Evolutionary conservation across 2,113 vertebrate genomes (phyloP).

Genomic region (Hippopotamus amphibius): DNA sequence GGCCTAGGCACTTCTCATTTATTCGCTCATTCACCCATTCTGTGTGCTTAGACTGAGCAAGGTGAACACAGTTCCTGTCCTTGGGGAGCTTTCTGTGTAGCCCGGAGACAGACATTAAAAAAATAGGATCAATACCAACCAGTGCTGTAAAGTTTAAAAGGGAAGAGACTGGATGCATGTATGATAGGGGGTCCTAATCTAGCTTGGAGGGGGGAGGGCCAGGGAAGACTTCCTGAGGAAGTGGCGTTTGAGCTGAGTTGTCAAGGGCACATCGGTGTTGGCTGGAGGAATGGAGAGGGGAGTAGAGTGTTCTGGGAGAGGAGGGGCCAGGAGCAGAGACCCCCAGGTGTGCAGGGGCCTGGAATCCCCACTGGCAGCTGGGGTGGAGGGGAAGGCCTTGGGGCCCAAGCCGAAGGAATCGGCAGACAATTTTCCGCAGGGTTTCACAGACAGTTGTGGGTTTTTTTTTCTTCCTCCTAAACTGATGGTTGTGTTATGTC

Average conservation of each 20-base stretch:
- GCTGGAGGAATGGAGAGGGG: background rate
- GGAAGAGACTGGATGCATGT: background rate
- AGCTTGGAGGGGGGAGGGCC: background rate
- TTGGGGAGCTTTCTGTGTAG: background rate
- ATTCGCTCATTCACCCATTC: too few relatives aligned
- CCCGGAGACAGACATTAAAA: background rate
- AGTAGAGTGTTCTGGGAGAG: background rate
- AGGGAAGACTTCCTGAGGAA: background rate
- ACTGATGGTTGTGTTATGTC: background rate
- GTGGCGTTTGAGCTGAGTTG: background rate
- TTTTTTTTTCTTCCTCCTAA: too few relatives aligned
- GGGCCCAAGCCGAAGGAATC: background rate
- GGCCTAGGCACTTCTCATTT: background rate
- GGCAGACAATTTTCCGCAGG: background rate
- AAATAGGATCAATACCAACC: background rate
- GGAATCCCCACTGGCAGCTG: too few relatives aligned
- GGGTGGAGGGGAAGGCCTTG: background rate
- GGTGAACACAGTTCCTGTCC: background rate
- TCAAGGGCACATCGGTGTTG: background rate
- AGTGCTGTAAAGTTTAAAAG: background rate
- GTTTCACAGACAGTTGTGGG: too few relatives aligned
- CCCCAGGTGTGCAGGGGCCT: background rate
- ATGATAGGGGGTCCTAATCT: background rate
- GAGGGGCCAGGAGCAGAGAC: background rate
- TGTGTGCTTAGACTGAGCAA: background rate